Base-by-base conservation (phyloP, 1,140 invertebrate genomes). In the Cyrtorhinus lividipennis region DNA sequence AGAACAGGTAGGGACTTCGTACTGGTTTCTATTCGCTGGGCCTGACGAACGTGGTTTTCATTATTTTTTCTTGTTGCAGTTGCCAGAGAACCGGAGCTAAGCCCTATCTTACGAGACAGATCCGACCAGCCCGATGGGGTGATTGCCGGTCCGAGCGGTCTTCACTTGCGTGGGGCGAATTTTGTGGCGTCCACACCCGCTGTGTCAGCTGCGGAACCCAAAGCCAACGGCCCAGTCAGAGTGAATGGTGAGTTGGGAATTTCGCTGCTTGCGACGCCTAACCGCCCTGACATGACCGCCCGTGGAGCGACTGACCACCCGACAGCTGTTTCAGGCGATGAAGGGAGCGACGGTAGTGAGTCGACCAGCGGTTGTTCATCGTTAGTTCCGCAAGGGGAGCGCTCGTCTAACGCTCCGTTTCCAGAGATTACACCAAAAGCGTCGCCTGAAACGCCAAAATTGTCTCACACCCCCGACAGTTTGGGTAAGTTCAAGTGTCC, bases 301-400 rank as follows among this genome's bases (percentile, higher is more conserved):
- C 68, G 68, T 30, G 58, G 66, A 25, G 24, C n/a, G n/a, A n/a
- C n/a, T n/a, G n/a, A n/a, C n/a, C n/a, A n/a, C n/a, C n/a, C n/a
- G n/a, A n/a, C n/a, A n/a, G n/a, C n/a, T n/a, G n/a, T n/a, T n/a
- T n/a, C 48, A 53, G 66, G 67, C 30, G 77, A 78, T 67, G 75
- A 78, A 63, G 75, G 74, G 69, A 78, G 77, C 5, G 77, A 78
- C 63, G 76, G 73, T 0, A 75, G 77, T 63, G 76, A 78, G 64
- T 77, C 76, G 24, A 78, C 77, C 1, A 78, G 77, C 67, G 76
- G 76, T 15, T 78, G 77, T 62, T 78, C 77, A 62, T 78, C 77
- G 5, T 68, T 78, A 20, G 75, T 77, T 66, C 76, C 76, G 10
- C 76, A 77, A 67, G 74, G 38, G 1, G 60, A 61, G 20, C 38